phyloP scores from a whole-genome alignment of 2,113 vertebrate species.

The Nyctereutes procyonoides region DNA sequence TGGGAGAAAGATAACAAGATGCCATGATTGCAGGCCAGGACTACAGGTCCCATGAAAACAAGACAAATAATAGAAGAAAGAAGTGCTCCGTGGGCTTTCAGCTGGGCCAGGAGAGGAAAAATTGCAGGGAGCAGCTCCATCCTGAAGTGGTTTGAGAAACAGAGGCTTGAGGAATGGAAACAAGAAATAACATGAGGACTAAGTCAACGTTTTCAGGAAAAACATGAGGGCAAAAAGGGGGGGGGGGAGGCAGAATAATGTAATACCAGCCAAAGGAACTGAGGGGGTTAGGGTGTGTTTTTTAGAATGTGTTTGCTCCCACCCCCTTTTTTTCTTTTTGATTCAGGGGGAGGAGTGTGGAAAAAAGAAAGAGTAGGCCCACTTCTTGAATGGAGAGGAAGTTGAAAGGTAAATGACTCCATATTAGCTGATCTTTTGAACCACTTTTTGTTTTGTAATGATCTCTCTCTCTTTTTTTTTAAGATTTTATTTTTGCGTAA shows the following conservation, averaged over 20 bases:
- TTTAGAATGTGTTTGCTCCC: slow-evolving; percentile 44
- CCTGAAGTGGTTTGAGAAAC: neutral
- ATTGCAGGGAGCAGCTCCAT: neutral
- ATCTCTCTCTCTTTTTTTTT: neutral
- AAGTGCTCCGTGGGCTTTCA: neutral
- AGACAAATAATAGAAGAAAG: neutral
- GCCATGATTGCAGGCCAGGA: neutral
- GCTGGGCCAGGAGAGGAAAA: neutral
- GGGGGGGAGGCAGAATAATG: neutral
- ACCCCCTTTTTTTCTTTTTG: neutral
- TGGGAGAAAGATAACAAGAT: slow-evolving; percentile 60
- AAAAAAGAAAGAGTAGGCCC: slow-evolving; percentile 1
- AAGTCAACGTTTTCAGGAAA: slow-evolving; percentile 60
- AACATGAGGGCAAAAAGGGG: neutral
- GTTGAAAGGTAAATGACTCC: neutral
- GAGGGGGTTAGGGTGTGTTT: slow-evolving; percentile 34
- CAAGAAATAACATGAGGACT: neutral
- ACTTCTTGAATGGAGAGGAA: neutral
- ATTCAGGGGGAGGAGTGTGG: neutral
- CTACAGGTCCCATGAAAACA: slow-evolving; percentile 30
- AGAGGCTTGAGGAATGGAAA: neutral
- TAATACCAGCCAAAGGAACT: slow-evolving; percentile 28
- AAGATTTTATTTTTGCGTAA: neutral
- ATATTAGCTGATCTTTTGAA: slow-evolving; percentile 13
- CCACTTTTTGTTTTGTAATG: neutral